These are phyloP conservation scores for Spilarctia lutea DNA, from an alignment of 2,888 invertebrate genomes.

Conservation along the genomic window DNA sequence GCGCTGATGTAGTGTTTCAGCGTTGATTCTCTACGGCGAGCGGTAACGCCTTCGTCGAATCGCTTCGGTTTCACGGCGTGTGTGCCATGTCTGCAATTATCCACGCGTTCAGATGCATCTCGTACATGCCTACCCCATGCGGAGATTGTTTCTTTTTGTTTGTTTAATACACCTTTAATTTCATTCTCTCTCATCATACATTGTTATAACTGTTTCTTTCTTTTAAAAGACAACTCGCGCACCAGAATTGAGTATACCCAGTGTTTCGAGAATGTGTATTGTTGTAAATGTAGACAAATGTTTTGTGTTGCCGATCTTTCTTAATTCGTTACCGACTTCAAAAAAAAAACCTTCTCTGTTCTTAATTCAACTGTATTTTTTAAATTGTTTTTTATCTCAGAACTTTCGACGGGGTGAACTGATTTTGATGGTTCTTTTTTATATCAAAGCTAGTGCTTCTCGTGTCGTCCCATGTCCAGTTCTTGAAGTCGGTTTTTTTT, in stretches of 20 bases:
- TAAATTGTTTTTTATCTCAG: no score
- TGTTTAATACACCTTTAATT: conserved; percentile 35
- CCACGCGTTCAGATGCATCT: conserved; percentile 60
- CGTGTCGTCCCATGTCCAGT: no score
- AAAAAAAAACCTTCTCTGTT: neutral
- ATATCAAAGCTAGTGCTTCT: no score
- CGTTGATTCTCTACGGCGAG: conserved; percentile 60
- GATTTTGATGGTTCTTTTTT: no score
- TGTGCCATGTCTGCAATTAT: conserved; percentile 61
- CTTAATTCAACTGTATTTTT: no score
- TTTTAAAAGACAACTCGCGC: neutral
- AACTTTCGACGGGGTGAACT: no score
- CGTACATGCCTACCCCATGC: conserved; percentile 29
- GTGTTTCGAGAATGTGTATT: neutral
- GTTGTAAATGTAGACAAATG: neutral
- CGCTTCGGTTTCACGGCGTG: conserved; percentile 46
- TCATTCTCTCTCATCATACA: conserved; percentile 11
- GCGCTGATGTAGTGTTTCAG: conserved; percentile 54
- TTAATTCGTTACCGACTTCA: neutral
- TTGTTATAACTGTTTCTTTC: conserved; percentile 2
- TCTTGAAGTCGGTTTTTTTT: no score
- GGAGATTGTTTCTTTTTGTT: conserved; percentile 23
- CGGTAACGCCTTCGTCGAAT: conserved; percentile 55
- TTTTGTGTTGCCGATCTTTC: neutral
- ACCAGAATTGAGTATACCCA: neutral